phyloP scores from a whole-genome alignment of 2,888 invertebrate genomes.

The Drosophila planitibia region DNA sequence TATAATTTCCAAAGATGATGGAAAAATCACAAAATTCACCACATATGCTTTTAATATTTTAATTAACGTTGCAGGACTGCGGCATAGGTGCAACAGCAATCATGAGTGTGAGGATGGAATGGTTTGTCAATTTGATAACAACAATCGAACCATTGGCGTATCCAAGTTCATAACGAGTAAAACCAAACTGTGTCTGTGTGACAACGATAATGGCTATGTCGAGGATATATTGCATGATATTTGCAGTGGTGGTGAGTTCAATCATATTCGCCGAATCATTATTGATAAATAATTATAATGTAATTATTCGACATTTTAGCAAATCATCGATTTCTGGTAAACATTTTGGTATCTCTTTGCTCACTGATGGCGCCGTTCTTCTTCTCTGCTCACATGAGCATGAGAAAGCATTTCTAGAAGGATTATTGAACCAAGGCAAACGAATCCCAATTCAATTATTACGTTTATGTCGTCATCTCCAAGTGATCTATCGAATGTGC shows the following conservation, averaged over 20 bases:
- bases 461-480: conserved; percentile 44
- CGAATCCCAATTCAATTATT: conserved; percentile 40
- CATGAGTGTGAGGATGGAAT: conserved; percentile 89
- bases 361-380: conserved; percentile 76
- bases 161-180: conserved; percentile 85
- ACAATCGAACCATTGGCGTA: conserved; percentile 86
- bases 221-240: conserved; percentile 87
- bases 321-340: conserved; percentile 68
- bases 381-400: conserved; percentile 68
- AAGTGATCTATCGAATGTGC: conserved; percentile 76
- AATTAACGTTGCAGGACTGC: conserved; percentile 71
- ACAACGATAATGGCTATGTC: conserved; percentile 87
- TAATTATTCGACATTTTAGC: conserved; percentile 59
- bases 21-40: not conserved
- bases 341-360: conserved; percentile 70
- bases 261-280: not conserved
- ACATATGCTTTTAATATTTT: not conserved
- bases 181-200: conserved; percentile 88
- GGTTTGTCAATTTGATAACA: conserved; percentile 87
- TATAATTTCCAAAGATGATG: not conserved
- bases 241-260: conserved; percentile 87
- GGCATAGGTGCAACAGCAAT: conserved; percentile 87
- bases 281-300: not conserved
- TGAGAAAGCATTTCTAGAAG: conserved; percentile 77
- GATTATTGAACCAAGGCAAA: conserved; percentile 16